A percentile compares a stretch with the other conserved stretches of the same genome.
These are phyloP conservation scores for Crypturellus undulatus DNA, from an alignment of 2,113 vertebrate genomes.

Conservation along the genomic window DNA sequence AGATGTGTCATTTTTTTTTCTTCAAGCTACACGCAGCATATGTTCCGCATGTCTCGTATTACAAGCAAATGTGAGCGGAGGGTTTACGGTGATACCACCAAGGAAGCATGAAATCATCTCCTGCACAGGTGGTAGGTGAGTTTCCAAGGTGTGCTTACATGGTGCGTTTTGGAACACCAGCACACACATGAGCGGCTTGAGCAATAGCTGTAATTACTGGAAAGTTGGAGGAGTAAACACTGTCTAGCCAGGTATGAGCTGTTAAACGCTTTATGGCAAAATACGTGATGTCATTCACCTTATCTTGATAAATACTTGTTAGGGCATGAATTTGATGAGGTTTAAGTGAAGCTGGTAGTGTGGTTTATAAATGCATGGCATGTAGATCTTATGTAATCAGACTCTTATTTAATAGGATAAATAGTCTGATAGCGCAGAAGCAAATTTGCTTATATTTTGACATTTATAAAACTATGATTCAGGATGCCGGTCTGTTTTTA, in stretches of 20 bases:
- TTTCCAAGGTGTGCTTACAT: slow-evolving; percentile 39
- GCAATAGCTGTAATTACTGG: slow-evolving; percentile 42
- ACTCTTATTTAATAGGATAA: background rate
- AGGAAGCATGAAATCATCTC: slow-evolving; percentile 67
- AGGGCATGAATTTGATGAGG: slow-evolving; percentile 39
- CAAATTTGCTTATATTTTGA: slow-evolving; percentile 26
- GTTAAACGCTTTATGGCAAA: slow-evolving; percentile 57
- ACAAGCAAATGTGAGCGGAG: slow-evolving; percentile 49
- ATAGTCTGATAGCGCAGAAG: background rate
- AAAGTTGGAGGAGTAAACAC: slow-evolving; percentile 55
- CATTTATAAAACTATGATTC: background rate
- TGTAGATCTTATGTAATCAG: background rate
- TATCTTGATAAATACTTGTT: slow-evolving; percentile 62
- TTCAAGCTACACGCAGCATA: slow-evolving; percentile 32
- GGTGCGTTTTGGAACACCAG: background rate
- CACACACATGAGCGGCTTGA: slow-evolving; percentile 6
- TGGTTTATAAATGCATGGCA: background rate
- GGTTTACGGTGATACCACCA: slow-evolving; percentile 60
- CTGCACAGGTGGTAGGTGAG: slow-evolving; percentile 54
- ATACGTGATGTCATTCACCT: slow-evolving; percentile 51
- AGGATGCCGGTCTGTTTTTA: background rate
- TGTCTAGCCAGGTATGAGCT: slow-evolving; percentile 71
- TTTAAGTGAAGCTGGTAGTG: slow-evolving; percentile 50
- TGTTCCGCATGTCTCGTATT: slow-evolving; percentile 55
- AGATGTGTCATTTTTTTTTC: slow-evolving; percentile 43